Evolutionary conservation across 2,888 invertebrate species (phyloP).

Genomic region (Gryllus longicercus): DNA sequence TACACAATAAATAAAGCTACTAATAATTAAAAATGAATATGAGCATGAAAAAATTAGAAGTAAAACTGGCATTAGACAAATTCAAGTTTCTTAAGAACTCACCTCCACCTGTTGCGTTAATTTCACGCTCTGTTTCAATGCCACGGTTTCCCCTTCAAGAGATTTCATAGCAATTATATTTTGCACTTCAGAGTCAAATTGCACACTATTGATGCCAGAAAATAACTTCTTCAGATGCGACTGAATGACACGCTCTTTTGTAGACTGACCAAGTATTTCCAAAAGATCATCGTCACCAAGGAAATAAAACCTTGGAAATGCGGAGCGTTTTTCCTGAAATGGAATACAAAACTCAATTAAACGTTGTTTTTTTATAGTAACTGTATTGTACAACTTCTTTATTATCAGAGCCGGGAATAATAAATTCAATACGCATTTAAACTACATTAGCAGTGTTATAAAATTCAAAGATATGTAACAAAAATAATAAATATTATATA

Average conservation of each 20-base stretch:
- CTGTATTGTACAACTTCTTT: constrained; percentile 22
- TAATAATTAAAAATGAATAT: too few species aligned
- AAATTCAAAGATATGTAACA: too few species aligned
- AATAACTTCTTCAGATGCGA: constrained; percentile 94
- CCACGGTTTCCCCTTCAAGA: constrained; percentile 69
- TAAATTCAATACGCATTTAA: neutral
- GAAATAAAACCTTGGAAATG: constrained; percentile 95
- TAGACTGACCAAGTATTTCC: constrained; percentile 90
- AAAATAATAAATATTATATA: too few species aligned
- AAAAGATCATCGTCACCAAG: constrained; percentile 96
- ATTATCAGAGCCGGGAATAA: neutral
- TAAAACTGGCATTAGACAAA: too few species aligned
- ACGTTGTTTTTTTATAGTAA: constrained; percentile 66
- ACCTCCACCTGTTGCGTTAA: constrained; percentile 78
- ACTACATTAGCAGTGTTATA: constrained; percentile 49
- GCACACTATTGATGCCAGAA: constrained; percentile 79
- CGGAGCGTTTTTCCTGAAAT: constrained; percentile 80
- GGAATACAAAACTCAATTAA: neutral
- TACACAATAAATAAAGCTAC: too few species aligned
- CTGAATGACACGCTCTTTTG: constrained; percentile 85
- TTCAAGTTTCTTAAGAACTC: constrained; percentile 30
- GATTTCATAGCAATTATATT: constrained; percentile 69
- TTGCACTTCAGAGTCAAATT: constrained; percentile 58
- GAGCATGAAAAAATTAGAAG: too few species aligned
- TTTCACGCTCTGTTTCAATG: constrained; percentile 63